phyloP scores from a whole-genome alignment of 2,113 vertebrate genomes.

The Geococcyx californianus region DNA sequence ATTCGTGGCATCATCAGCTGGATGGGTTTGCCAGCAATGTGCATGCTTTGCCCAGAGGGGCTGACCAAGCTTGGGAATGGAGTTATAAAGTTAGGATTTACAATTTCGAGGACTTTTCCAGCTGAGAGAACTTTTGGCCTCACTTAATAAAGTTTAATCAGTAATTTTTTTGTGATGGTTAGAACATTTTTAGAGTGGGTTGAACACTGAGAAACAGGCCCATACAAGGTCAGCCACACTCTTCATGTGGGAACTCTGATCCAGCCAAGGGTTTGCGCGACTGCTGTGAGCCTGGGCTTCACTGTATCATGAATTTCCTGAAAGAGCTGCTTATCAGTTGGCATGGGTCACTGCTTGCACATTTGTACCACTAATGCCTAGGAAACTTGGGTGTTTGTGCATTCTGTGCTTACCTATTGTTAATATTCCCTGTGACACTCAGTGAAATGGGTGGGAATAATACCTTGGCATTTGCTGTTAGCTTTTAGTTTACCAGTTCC shows the following conservation, averaged over 20 bases:
- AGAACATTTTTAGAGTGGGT: not conserved
- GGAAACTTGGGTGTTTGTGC: conserved; percentile 39
- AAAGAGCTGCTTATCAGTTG: conserved; percentile 36
- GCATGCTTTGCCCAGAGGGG: not conserved
- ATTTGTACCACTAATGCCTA: not conserved
- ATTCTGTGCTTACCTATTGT: conserved; percentile 31
- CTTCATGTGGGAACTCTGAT: accelerated
- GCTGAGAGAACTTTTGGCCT: not conserved
- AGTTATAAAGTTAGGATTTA: not conserved
- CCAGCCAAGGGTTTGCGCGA: not conserved
- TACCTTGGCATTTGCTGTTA: not conserved
- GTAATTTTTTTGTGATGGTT: not conserved
- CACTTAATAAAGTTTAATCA: not conserved
- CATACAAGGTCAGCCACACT: not conserved
- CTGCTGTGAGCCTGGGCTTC: not conserved
- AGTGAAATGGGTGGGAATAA: not conserved
- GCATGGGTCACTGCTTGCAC: not conserved
- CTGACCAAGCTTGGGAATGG: not conserved
- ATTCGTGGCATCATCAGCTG: not conserved
- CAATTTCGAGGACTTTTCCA: not conserved
- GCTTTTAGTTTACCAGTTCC: not conserved
- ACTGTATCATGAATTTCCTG: not conserved
- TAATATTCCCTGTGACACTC: not conserved
- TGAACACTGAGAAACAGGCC: accelerated
- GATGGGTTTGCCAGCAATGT: not conserved